Percentiles rank a stretch among this genome's conserved stretches.
phyloP scores from a whole-genome alignment of 2,113 vertebrate genomes.

The Lampris megalopsis region DNA sequence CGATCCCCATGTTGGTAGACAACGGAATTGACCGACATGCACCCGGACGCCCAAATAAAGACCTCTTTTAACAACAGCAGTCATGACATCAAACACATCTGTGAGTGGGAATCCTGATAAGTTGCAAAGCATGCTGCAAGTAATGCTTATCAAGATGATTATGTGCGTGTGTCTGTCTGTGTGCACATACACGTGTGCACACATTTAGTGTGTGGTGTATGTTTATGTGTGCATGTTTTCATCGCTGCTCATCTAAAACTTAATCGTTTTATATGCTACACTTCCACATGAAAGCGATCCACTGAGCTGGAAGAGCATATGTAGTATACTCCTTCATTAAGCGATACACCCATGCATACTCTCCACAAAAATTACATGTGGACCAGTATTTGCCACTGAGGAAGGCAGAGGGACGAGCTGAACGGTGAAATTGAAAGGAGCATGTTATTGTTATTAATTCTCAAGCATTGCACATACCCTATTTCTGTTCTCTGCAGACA shows the following conservation, averaged over 20 bases:
- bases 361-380: constrained; percentile 2
- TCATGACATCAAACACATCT: background rate
- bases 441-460: background rate
- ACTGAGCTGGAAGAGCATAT: background rate
- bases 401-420: background rate
- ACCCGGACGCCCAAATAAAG: too few relatives aligned
- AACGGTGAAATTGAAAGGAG: constrained; percentile 25
- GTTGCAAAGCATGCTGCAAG: background rate
- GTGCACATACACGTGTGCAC: background rate
- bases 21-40: too few relatives aligned
- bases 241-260: constrained; percentile 1
- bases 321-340: background rate
- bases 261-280: background rate
- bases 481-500: constrained; percentile 29
- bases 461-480: constrained; percentile 14
- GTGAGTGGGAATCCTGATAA: background rate
- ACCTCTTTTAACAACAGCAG: background rate
- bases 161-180: background rate
- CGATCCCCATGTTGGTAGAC: too few relatives aligned
- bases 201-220: too few relatives aligned
- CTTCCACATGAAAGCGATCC: background rate
- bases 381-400: constrained; percentile 1
- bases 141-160: background rate
- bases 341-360: background rate
- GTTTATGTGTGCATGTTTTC: too few relatives aligned